Percentiles rank a stretch among this genome's conserved stretches.
Evolutionary conservation across 2,113 vertebrate species (phyloP).

Genomic region (Zapus hudsonius): DNA sequence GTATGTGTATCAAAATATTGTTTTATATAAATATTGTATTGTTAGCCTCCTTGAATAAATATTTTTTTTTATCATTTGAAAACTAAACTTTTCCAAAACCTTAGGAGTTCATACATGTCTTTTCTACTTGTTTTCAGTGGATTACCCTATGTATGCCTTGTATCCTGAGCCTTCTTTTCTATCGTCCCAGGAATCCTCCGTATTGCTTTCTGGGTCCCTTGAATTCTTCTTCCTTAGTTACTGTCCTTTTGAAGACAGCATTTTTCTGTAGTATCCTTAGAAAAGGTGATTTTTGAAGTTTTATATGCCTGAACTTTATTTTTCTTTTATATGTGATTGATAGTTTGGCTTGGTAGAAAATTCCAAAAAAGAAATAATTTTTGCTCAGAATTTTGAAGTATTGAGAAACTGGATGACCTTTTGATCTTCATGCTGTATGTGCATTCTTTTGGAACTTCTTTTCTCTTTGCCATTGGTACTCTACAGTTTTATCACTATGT

Average conservation of each 20-base stretch:
- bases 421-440: not conserved
- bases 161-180: not conserved
- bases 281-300: constrained; percentile 9
- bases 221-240: not conserved
- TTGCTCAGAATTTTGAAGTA: not conserved
- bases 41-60: too few relatives aligned
- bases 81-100: not conserved
- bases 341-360: constrained; percentile 10
- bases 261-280: not conserved
- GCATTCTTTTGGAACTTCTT: not conserved
- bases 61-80: not conserved
- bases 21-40: not conserved
- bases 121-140: not conserved
- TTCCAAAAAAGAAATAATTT: constrained; percentile 11
- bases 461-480: not conserved
- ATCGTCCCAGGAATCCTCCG: not conserved
- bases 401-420: not conserved
- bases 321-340: not conserved
- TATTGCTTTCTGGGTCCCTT: not conserved
- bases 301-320: not conserved
- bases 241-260: not conserved
- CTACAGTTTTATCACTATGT: not conserved
- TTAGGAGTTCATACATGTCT: not conserved
- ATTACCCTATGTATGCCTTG: not conserved
- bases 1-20: not conserved